These are phyloP conservation scores for Tupiocoris notatus DNA, from an alignment of 2,888 invertebrate species.

Conservation along the genomic window DNA sequence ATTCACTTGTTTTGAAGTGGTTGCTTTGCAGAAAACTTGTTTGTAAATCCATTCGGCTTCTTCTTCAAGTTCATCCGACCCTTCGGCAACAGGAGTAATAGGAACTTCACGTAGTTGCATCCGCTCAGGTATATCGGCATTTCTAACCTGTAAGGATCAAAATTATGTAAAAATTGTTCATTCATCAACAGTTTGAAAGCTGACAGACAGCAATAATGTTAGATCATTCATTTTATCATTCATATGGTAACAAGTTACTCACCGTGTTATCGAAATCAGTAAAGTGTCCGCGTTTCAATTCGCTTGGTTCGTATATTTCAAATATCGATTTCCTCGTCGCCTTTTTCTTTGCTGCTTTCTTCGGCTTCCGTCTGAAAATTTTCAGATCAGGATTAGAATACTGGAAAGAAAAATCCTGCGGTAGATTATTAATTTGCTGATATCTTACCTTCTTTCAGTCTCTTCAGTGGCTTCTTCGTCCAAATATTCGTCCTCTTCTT, in stretches of 20 bases:
- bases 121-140: constrained; percentile 85
- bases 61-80: constrained; percentile 82
- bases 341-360: constrained; percentile 73
- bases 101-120: constrained; percentile 89
- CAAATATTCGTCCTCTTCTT: constrained; percentile 75
- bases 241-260: too few species aligned
- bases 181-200: not conserved
- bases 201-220: not conserved
- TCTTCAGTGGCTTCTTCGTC: constrained; percentile 69
- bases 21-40: constrained; percentile 82
- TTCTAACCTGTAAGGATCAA: constrained; percentile 66
- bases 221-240: too few species aligned
- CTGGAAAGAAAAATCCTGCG: too few species aligned
- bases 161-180: too few species aligned
- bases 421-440: too few species aligned
- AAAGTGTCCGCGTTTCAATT: constrained; percentile 92
- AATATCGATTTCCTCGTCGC: constrained; percentile 82
- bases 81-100: constrained; percentile 76
- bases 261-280: constrained; percentile 88
- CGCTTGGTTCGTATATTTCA: constrained; percentile 95
- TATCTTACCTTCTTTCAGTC: constrained; percentile 51
- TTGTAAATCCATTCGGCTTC: constrained; percentile 98
- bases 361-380: constrained; percentile 59
- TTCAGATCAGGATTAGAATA: not conserved
- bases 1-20: constrained; percentile 66